Evolutionary conservation across 1,140 invertebrate genomes (phyloP), one percentile per base, ranked within the genome.

Genomic region (Anastrepha ludens): DNA sequence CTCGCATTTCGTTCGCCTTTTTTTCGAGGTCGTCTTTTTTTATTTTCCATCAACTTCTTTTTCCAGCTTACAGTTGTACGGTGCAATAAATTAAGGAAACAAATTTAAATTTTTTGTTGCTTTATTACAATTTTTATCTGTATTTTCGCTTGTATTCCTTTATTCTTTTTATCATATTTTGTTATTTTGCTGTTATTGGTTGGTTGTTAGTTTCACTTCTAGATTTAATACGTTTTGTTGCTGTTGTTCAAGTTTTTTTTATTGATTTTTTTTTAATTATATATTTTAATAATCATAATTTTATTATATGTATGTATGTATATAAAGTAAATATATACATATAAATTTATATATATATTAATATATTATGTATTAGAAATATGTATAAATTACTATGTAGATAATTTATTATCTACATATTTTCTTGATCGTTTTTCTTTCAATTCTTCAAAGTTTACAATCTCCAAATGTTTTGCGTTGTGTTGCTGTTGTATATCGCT

Each of bases 321-420:
- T 29, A 70, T 87, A 87, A 85, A 85, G 81, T 47, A 70, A 67
- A 65, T 70, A 41, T 39, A 74, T 74, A 74, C 13, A 47, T 65
- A 65, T 70, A 13, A 15, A 41, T 44, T 13, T 47, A 74, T 74
- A 13, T 74, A 74, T 67, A 39, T 29, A 67, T 67, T n/a, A 29
- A 67, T 74, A 44, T 55, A 55, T 55, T 74, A 44, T 55, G 11
- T 55, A 74, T 44, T 74, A 39, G 39, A 81, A 85, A 85, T 88
- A 88, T 88, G 88, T 88, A 88, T 88, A 87, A 87, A 87, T 88
- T 74, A 88, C 60, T 87, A 88, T 64, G 78, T 58, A 88, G 81
- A 86, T 60, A 88, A 88, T 85, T 85, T 59, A 85, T 88, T 86
- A 88, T 70, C 81, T 70, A 88, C 29, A 29, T 29, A 29, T 29